phyloP scores from a whole-genome alignment of 2,113 vertebrate species.

The Pavo muticus region DNA sequence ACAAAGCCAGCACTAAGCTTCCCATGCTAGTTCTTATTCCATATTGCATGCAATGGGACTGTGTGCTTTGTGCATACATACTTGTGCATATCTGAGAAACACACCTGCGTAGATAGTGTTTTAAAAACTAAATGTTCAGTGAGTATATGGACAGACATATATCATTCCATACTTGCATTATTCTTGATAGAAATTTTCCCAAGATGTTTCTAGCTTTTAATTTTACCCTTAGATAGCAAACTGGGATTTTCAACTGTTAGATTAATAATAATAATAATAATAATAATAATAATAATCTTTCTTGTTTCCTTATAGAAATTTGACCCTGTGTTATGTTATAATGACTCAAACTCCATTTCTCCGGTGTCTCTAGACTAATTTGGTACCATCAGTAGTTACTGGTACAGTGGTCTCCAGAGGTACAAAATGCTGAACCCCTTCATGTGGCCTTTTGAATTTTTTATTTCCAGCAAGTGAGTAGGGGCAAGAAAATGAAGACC shows the following conservation, averaged over 20 bases:
- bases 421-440: neutral
- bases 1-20: neutral
- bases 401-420: neutral
- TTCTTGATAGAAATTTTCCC: conserved; percentile 28
- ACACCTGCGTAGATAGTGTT: fast-evolving
- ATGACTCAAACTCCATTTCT: conserved; percentile 20
- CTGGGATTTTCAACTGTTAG: conserved; percentile 33
- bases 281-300: neutral
- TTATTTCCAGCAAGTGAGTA: neutral
- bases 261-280: neutral
- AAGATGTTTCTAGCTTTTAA: conserved; percentile 55
- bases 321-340: conserved; percentile 50
- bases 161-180: conserved; percentile 3
- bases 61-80: fast-evolving
- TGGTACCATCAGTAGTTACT: neutral
- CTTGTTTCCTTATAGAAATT: conserved; percentile 49
- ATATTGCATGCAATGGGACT: neutral
- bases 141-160: neutral
- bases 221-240: conserved; percentile 55
- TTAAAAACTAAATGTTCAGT: conserved; percentile 21
- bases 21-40: neutral
- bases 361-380: neutral
- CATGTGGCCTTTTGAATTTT: neutral
- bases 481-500: neutral
- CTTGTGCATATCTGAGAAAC: neutral